Percentiles rank a stretch among this genome's conserved stretches.
Conservation (phyloP, 2,113 vertebrate genomes). For the Embiotoca jacksoni region DNA sequence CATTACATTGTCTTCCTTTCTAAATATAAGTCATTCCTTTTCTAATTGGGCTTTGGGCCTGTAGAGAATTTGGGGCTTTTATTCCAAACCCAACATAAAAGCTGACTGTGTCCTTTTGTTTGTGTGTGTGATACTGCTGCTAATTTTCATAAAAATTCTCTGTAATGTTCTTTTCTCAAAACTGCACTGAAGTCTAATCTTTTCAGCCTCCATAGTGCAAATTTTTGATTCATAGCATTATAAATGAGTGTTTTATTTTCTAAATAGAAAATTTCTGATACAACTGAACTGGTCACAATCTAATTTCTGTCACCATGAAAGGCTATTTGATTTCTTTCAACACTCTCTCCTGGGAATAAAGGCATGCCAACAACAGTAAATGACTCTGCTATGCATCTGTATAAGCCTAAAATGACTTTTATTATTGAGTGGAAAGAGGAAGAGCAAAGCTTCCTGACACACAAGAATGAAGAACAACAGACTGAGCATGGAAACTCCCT, state of each 20-base stretch:
- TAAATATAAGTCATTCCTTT: slow-evolving; percentile 33
- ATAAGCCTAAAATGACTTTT: slow-evolving; percentile 31
- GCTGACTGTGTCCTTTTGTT: slow-evolving; percentile 11
- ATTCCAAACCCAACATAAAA: slow-evolving; percentile 1
- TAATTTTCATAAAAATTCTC: slow-evolving; percentile 2
- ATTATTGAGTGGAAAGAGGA: slow-evolving; percentile 36
- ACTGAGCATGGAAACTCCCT: slow-evolving; percentile 15
- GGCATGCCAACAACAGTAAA: slow-evolving; percentile 36
- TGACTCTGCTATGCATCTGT: slow-evolving; percentile 16
- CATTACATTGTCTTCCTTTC: slow-evolving; percentile 31
- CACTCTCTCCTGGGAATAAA: slow-evolving; percentile 31
- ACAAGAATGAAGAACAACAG: slow-evolving; percentile 59
- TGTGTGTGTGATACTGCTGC: not conserved
- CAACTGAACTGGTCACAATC: slow-evolving; percentile 12
- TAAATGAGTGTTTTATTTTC: slow-evolving; percentile 29
- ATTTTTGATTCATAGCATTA: slow-evolving; percentile 2
- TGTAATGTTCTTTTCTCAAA: slow-evolving; percentile 9
- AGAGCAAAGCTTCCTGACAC: slow-evolving; percentile 22
- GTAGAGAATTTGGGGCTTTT: slow-evolving; percentile 30
- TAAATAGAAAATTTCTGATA: slow-evolving; percentile 17
- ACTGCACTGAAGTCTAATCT: not conserved
- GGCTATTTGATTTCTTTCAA: slow-evolving; percentile 34
- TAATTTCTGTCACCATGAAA: slow-evolving; percentile 35
- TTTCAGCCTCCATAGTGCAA: slow-evolving; percentile 1
- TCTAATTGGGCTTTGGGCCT: slow-evolving; percentile 46